Evolutionary conservation across 2,797 vertebrate genomes (phyloP).

Genomic region (Dermochelys coriacea): DNA sequence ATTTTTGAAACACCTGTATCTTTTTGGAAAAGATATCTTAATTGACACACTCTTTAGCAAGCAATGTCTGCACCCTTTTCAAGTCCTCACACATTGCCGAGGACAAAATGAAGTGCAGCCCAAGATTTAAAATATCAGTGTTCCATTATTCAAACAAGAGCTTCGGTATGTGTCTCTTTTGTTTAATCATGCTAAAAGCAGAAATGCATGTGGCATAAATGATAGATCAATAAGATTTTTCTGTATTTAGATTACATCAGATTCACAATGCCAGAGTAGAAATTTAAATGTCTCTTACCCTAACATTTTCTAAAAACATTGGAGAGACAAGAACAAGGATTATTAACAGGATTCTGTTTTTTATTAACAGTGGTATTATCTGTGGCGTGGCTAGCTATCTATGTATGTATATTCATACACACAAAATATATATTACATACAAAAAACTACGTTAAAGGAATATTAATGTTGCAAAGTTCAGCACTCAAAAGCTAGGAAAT

Average conservation of each 20-base stretch:
- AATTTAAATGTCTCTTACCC: conserved; percentile 67
- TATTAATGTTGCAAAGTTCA: neutral
- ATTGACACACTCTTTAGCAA: conserved; percentile 44
- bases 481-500: neutral
- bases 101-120: conserved; percentile 67
- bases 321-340: conserved; percentile 9
- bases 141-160: conserved; percentile 67
- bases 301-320: conserved; percentile 51
- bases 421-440: neutral
- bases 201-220: conserved; percentile 66
- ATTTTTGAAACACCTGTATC: conserved; percentile 3
- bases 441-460: neutral
- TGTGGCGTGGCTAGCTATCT: neutral
- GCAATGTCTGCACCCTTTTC: conserved; percentile 37
- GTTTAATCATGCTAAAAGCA: conserved; percentile 77
- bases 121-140: conserved; percentile 71
- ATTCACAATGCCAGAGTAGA: conserved; percentile 57
- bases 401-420: neutral
- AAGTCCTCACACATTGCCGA: conserved; percentile 32
- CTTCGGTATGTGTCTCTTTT: conserved; percentile 62
- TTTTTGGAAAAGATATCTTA: conserved; percentile 51
- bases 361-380: neutral
- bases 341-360: conserved; percentile 10
- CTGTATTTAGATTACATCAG: conserved; percentile 69
- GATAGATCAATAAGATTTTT: conserved; percentile 73